Conservation (phyloP, 2,113 vertebrate species). For the Chauna torquata region DNA sequence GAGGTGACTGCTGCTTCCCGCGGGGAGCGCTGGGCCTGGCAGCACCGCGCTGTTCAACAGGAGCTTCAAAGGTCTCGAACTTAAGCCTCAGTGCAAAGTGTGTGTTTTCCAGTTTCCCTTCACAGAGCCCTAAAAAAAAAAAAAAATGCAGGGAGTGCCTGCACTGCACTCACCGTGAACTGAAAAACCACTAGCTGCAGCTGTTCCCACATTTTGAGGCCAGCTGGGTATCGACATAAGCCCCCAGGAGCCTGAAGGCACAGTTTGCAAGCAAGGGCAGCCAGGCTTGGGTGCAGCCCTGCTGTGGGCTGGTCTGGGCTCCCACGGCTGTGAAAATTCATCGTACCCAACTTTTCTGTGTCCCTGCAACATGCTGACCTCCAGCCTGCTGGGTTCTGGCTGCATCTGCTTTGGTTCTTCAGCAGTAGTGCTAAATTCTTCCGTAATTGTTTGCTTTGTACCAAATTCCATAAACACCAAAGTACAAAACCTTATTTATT, state of each 20-base stretch:
- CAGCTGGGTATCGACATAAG: neutral
- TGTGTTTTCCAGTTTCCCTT: neutral
- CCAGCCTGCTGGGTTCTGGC: neutral
- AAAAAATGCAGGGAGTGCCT: neutral
- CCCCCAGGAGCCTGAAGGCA: no score
- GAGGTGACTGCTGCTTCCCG: neutral
- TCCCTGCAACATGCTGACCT: neutral
- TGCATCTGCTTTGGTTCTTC: neutral
- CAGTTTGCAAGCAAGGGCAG: no score
- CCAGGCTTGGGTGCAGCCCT: neutral
- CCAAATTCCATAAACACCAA: neutral
- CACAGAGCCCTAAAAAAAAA: neutral
- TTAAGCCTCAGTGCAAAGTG: neutral
- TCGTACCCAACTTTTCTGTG: neutral
- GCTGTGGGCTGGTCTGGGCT: neutral
- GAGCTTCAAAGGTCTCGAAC: neutral
- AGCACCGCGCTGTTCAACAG: neutral
- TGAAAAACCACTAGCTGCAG: neutral
- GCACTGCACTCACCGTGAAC: rapidly evolving
- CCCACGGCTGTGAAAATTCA: neutral
- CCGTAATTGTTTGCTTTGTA: neutral
- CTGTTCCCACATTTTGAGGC: neutral
- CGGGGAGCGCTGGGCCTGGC: neutral
- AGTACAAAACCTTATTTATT: neutral
- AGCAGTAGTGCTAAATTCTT: neutral